These are phyloP conservation scores for Proterorhinus semilunaris DNA, from an alignment of 2,113 vertebrate genomes.

Conservation along the genomic window DNA sequence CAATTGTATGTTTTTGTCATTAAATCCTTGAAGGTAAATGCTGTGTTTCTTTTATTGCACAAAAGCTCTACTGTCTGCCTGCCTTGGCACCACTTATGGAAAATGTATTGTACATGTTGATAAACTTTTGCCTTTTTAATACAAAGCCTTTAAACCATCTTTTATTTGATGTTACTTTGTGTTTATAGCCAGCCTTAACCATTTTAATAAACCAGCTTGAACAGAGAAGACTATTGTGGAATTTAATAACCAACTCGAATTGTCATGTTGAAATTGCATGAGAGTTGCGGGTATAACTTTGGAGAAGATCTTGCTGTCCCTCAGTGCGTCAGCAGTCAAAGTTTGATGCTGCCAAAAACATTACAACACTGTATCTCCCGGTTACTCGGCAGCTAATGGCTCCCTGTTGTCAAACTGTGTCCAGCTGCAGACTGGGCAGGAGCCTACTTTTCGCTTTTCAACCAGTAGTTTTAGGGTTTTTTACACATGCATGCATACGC, in stretches of 20 bases:
- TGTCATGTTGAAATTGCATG: slow-evolving; percentile 9
- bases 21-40: background rate
- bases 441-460: slow-evolving; percentile 32
- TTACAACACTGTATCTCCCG: slow-evolving; percentile 51
- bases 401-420: slow-evolving; percentile 56
- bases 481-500: background rate
- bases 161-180: slow-evolving; percentile 21
- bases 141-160: background rate
- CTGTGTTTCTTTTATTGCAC: background rate
- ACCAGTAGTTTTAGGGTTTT: background rate
- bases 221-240: too few species aligned
- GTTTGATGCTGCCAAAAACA: slow-evolving; percentile 53
- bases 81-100: slow-evolving; percentile 29
- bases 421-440: slow-evolving; percentile 51
- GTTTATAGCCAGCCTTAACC: background rate
- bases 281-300: slow-evolving; percentile 40
- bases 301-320: slow-evolving; percentile 33
- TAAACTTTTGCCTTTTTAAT: background rate
- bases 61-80: slow-evolving; percentile 8
- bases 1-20: background rate
- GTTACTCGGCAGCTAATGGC: slow-evolving; percentile 39
- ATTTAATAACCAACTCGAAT: background rate
- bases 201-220: background rate
- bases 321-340: slow-evolving; percentile 59
- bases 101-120: slow-evolving; percentile 16